Evolutionary conservation across 2,113 vertebrate genomes (phyloP).

Genomic region (Regulus satrapa): DNA sequence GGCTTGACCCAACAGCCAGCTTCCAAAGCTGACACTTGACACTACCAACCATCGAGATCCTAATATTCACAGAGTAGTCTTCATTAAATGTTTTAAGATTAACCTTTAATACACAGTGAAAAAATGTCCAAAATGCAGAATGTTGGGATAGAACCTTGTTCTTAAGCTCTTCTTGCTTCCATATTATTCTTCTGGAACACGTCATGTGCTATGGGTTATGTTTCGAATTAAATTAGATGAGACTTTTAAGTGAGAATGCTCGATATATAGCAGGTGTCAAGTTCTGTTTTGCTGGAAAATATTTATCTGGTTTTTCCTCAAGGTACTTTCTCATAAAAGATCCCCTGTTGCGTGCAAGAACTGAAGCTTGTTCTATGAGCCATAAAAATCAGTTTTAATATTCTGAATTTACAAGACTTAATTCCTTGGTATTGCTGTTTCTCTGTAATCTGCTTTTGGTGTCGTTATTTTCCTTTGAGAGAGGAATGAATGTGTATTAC

Average conservation of each 20-base stretch:
- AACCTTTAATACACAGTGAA: neutral
- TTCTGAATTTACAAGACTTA: neutral
- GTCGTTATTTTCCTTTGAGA: neutral
- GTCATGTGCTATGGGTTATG: neutral
- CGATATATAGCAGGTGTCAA: neutral
- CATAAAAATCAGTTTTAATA: neutral
- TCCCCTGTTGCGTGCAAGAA: fast-evolving
- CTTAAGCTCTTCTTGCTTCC: neutral
- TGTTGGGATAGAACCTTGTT: neutral
- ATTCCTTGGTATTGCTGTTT: neutral
- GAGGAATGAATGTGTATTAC: neutral
- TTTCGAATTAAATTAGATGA: neutral
- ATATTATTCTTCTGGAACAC: neutral
- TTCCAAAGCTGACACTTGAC: neutral
- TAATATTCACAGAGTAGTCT: neutral
- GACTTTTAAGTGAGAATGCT: neutral
- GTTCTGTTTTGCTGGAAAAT: neutral
- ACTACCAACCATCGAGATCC: neutral
- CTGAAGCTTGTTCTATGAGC: neutral
- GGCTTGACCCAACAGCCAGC: neutral
- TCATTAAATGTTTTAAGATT: neutral
- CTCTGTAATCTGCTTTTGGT: neutral
- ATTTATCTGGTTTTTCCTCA: neutral
- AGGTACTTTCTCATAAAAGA: neutral
- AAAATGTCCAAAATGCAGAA: neutral